These are phyloP conservation scores for Plecturocebus donacophilus DNA, from an alignment of 2,113 vertebrate species.

Conservation along the genomic window DNA sequence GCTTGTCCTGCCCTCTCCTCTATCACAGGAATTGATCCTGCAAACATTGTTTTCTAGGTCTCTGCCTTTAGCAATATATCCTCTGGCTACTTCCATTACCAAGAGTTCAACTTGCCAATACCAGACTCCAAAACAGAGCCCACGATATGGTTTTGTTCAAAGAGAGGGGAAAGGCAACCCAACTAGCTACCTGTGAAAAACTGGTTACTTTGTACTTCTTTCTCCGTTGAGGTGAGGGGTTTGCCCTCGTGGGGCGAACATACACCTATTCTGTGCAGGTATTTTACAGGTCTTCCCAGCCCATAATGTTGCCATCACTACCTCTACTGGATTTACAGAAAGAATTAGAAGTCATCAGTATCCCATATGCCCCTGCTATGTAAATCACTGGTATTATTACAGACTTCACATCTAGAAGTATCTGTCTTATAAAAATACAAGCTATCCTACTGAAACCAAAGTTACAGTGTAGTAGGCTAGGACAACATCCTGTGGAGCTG, in stretches of 20 bases:
- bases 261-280: accelerated
- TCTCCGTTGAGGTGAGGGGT: background rate
- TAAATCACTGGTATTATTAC: background rate
- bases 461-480: background rate
- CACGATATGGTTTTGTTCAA: background rate
- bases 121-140: background rate
- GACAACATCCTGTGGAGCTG: background rate
- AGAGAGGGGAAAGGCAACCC: background rate
- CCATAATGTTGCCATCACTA: background rate
- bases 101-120: background rate
- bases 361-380: background rate
- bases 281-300: background rate
- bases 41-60: background rate
- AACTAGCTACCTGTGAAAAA: background rate
- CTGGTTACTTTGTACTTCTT: background rate
- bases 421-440: background rate
- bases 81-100: background rate
- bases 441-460: background rate
- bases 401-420: background rate
- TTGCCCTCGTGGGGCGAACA: background rate
- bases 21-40: background rate
- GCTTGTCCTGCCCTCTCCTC: background rate
- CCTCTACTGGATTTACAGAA: background rate
- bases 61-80: background rate
- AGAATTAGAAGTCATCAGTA: background rate